Evolutionary conservation across 1,140 invertebrate species (phyloP), one percentile per base, ranked within the genome.

Genomic region (Hesperophylax magnus): DNA sequence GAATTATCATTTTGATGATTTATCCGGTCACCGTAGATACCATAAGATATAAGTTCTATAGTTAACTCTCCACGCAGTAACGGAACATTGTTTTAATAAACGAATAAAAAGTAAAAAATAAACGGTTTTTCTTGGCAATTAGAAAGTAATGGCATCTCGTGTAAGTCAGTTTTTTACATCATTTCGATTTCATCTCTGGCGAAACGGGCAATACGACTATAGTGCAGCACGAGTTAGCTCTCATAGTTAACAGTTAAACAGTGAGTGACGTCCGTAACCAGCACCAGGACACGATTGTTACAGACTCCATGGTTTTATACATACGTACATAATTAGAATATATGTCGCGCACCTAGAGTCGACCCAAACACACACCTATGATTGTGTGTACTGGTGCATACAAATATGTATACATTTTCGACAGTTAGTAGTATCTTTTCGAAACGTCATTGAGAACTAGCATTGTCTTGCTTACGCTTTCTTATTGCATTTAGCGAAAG

Each of bases 171-270:
- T 72, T 72, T 71, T 72, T 72, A n/a, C 69, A 15, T 54, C 20
- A 54, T 72, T 72, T 72, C 69, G 69, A 72, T 72, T 72, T 72
- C 69, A 53, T 72, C 69, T 72, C 52, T 20, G 27, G 69, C 69
- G 69, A 53, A 72, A 72, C 69, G 39, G 11, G 9, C 53, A 6
- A 34, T 5, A 39, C 52, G 11, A 11, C 27, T 15, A 61, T 18
- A 39, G 24, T 18, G 8, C 47, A 22, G 69, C 69, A 72, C 69
- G 69, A 72, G 9, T 8, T 14, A 11, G 8, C 34, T 8, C 39
- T 47, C 39, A 14, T 11, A 47, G 39, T 67, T 31, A 61, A 9
- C 65, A 18, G 69, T 18, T 24, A 53, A 9, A 24, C 8, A n/a
- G 17, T 47, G 65, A 65, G 47, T 72, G 18, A 53, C 67, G 39